Base-by-base conservation (phyloP, 2,113 vertebrate species). In the Plestiodon gilberti region DNA sequence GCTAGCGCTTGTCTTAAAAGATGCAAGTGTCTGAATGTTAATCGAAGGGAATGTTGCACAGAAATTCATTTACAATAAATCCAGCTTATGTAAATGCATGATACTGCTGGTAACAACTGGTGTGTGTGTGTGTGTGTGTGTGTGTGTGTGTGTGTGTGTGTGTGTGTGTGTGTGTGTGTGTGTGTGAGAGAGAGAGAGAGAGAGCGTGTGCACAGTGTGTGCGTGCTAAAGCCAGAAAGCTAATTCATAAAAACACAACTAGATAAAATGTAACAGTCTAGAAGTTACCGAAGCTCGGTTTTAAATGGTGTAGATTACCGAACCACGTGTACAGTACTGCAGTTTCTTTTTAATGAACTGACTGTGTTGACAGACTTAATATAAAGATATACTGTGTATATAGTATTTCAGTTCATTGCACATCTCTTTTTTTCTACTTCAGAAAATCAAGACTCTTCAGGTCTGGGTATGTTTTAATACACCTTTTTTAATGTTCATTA, bases 391-490 rank as follows among this genome's bases (percentile, higher is more conserved):
- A 96, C 96, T 89, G n/a, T 95, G 95, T 96, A 94, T 95, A 96
- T 95, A 92, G 82, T 89, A 91, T 90, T 87, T 89, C 89, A 92
- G 86, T 67, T 83, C 81, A 67, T 94, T 93, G 83, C 92, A 75
- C 57, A 48, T 84, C 88, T 2, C 43, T 91, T 90, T 92, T 93
- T 95, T 91, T 93, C 95, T 93, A 48, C 93, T 89, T 90, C 94
- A 96, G 96, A 95, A 96, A 93, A 89, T 92, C 82, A 43, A 81
- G 77, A 82, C 87, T 89, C 74, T 90, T 84, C 90, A 88, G 90
- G 90, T 90, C 81, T 94, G 97, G 96, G 96, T 97, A 96, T 97
- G 96, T 97, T 97, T 95, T 96, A 97, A 96, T 96, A 96, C 62
- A 91, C 96, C 94, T 95, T 89, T 86, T 70, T 87, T 57, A 95